Conservation (phyloP, 2,113 vertebrate genomes). For the Galeopterus variegatus region DNA sequence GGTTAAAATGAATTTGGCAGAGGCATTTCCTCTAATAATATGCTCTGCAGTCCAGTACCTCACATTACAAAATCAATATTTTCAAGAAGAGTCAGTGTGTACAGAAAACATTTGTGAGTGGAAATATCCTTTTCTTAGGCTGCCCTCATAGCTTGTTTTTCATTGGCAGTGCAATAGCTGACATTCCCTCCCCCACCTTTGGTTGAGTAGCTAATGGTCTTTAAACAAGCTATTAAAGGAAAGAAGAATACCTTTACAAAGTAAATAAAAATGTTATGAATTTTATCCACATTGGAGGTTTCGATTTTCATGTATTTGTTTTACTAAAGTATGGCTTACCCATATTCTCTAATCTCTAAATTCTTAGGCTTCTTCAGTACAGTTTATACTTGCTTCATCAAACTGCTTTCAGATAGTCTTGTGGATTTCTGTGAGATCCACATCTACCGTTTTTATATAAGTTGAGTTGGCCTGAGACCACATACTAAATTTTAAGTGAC, state of each 20-base stretch:
- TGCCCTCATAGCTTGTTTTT: constrained; percentile 64
- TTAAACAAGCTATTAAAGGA: constrained; percentile 72
- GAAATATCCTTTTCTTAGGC: constrained; percentile 69
- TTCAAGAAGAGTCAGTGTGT: constrained; percentile 68
- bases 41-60: constrained; percentile 34
- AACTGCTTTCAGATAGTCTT: constrained; percentile 40
- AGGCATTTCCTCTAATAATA: constrained; percentile 66
- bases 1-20: constrained; percentile 66
- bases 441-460: constrained; percentile 54
- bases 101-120: constrained; percentile 66
- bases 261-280: constrained; percentile 49
- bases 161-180: constrained; percentile 59
- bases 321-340: constrained; percentile 49
- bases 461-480: background rate
- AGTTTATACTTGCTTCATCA: constrained; percentile 53
- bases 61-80: constrained; percentile 71
- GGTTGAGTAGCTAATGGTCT: constrained; percentile 73
- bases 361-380: constrained; percentile 11
- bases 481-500: constrained; percentile 54
- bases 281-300: constrained; percentile 45
- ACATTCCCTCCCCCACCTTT: constrained; percentile 10
- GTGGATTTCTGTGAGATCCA: background rate
- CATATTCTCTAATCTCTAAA: constrained; percentile 48
- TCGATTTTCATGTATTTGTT: constrained; percentile 63
- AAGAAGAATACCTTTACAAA: constrained; percentile 73